Evolutionary conservation across 2,888 invertebrate species (phyloP).

Genomic region (Tetranychus truncatus): DNA sequence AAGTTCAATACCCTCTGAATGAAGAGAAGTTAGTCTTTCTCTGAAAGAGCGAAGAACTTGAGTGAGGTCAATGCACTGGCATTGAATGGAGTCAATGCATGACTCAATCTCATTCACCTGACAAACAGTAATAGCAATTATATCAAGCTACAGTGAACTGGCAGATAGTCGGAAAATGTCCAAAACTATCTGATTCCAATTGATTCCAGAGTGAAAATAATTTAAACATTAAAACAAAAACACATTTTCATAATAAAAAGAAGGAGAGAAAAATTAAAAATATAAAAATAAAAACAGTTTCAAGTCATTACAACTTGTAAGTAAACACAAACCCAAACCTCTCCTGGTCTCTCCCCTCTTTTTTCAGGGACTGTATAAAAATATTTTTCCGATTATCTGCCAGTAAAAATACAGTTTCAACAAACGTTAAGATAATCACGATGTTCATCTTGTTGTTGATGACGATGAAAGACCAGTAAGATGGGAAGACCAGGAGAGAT

Average conservation of each 20-base stretch:
- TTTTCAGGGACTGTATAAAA: background rate
- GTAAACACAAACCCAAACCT: too few relatives aligned
- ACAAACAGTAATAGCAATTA: background rate
- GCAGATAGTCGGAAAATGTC: background rate
- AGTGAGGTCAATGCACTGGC: background rate
- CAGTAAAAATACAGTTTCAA: background rate
- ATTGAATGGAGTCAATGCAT: background rate
- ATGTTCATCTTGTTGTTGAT: background rate
- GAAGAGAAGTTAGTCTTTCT: background rate
- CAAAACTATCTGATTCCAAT: background rate
- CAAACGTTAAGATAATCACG: background rate
- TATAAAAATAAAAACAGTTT: too few relatives aligned
- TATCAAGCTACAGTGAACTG: too few relatives aligned
- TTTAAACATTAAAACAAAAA: background rate
- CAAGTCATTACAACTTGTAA: too few relatives aligned
- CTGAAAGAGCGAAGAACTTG: slow-evolving; percentile 7
- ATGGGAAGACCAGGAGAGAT: background rate
- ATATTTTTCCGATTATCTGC: background rate
- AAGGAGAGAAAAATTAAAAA: too few relatives aligned
- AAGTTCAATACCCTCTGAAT: background rate
- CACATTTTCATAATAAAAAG: too few relatives aligned
- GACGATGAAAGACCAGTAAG: background rate
- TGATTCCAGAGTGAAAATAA: background rate
- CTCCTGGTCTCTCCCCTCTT: background rate
- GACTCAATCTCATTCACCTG: background rate